Evolutionary conservation across 2,888 invertebrate species (phyloP), one percentile per base, ranked within the genome.

Genomic region (Microctonus hyperodae): DNA sequence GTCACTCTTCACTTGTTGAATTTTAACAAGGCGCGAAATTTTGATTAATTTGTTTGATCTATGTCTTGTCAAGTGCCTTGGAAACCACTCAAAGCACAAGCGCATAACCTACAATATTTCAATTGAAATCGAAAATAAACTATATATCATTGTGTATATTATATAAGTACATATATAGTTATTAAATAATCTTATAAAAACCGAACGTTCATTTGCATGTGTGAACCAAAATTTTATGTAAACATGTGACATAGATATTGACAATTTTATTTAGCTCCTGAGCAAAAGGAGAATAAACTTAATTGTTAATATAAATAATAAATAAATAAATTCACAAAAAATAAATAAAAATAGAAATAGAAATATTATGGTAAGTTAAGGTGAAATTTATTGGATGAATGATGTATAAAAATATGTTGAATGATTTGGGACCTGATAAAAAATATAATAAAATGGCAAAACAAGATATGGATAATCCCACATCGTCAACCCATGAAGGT

Each of bases 381-480:
- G 13, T n/a, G 7, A 7, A 40, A n/a, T 23, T 58, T 11, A 61
- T n/a, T n/a, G n/a, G n/a, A n/a, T 60, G 57, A 33, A 13, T 10
- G 13, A 72, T 73, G 70, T 64, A 71, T 69, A 63, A 61, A 48
- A 71, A 71, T 68, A 65, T 68, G 60, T 69, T 73, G 23, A 72
- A 72, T 51, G 62, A 64, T 35, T 61, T 68, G 64, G 72, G 73
- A 50, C 64, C 62, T 37, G 68, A 68, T n/a, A 67, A 64, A 50
- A 70, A 67, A 50, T 73, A 69, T 59, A 61, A 62, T 65, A 72
- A 70, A n/a, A 67, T 57, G 53, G 58, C 53, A 7, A 69, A 61
- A 48, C 51, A 22, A 25, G 44, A 67, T 37, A 51, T 55, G 20
- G 40, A 51, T 7, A 64, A 64, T 23, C 50, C 69, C 10, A 57